A percentile compares a stretch with the other conserved stretches of the same genome.
phyloP scores from a whole-genome alignment of 2,113 vertebrate species.

The Chlorodrepanis virens region DNA sequence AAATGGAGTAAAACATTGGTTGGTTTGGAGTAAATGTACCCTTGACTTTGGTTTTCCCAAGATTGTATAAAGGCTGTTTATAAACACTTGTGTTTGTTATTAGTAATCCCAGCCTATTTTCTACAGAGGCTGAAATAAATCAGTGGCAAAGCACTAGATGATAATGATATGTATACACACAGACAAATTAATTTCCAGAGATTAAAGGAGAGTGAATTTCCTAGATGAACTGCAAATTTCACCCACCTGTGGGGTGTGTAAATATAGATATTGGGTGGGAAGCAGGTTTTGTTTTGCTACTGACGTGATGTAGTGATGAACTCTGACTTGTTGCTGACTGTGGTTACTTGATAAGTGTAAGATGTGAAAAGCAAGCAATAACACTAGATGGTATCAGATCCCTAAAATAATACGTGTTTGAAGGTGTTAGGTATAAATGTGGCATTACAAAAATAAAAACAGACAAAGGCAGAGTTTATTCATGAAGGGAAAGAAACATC shows the following conservation, averaged over 20 bases:
- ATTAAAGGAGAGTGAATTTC: constrained; percentile 47
- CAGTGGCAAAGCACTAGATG: not conserved
- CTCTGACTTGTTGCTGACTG: constrained; percentile 61
- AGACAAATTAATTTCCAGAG: constrained; percentile 33
- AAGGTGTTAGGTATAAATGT: constrained; percentile 26
- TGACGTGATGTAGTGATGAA: constrained; percentile 47
- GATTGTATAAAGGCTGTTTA: not conserved
- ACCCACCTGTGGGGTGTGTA: constrained; percentile 56
- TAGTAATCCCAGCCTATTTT: constrained; percentile 34
- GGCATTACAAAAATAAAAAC: constrained; percentile 21
- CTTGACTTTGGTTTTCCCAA: not conserved
- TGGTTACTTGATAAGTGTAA: constrained; percentile 66
- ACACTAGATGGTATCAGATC: constrained; percentile 47
- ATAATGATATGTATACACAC: not conserved
- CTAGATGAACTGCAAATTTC: constrained; percentile 42
- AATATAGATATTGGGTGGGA: constrained; percentile 47
- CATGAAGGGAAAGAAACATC: constrained; percentile 26
- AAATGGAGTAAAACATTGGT: not conserved
- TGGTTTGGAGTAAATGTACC: not conserved
- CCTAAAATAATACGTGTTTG: constrained; percentile 48
- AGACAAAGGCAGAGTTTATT: constrained; percentile 18
- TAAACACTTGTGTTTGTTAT: constrained; percentile 11
- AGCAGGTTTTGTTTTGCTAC: constrained; percentile 38
- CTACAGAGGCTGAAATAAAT: constrained; percentile 37
- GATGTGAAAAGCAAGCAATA: constrained; percentile 51